A percentile compares a stretch with the other conserved stretches of the same genome.
These are phyloP conservation scores for Scaptomyza pallida DNA, from an alignment of 1,140 invertebrate genomes.

Conservation along the genomic window DNA sequence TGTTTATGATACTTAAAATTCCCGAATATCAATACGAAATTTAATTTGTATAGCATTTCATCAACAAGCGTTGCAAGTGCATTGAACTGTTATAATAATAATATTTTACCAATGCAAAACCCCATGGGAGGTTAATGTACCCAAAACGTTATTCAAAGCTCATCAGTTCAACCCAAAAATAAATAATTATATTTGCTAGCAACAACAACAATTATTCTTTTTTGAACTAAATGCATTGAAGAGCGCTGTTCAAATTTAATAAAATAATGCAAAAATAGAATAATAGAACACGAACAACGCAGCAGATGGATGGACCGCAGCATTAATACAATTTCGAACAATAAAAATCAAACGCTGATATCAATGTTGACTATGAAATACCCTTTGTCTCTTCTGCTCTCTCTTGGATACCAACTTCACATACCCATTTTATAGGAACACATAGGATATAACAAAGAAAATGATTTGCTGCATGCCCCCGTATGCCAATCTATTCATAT, in stretches of 20 bases:
- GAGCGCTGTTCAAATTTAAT: slow-evolving; percentile 27
- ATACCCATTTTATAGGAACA: not conserved
- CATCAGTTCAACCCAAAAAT: slow-evolving; percentile 2
- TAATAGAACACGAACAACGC: slow-evolving; percentile 4
- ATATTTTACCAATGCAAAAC: slow-evolving; percentile 31
- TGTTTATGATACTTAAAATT: too few relatives aligned
- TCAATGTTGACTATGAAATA: not conserved
- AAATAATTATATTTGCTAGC: slow-evolving; percentile 16
- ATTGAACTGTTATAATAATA: not conserved
- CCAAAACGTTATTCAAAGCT: slow-evolving; percentile 27
- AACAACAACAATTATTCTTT: slow-evolving; percentile 24
- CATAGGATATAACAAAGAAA: not conserved
- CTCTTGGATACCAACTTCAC: not conserved
- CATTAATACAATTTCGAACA: slow-evolving; percentile 17
- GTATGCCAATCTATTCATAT: not conserved
- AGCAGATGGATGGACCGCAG: not conserved
- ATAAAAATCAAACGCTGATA: not conserved
- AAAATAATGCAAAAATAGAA: slow-evolving; percentile 40
- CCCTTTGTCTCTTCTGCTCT: too few relatives aligned
- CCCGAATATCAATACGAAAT: too few relatives aligned
- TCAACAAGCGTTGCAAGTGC: not conserved
- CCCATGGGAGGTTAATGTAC: slow-evolving; percentile 37
- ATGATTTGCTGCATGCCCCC: slow-evolving; percentile 7
- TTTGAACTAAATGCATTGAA: slow-evolving; percentile 14
- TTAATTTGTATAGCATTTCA: slow-evolving; percentile 5